phyloP scores from a whole-genome alignment of 2,113 vertebrate genomes.

The Genyomyrus donnyi region DNA sequence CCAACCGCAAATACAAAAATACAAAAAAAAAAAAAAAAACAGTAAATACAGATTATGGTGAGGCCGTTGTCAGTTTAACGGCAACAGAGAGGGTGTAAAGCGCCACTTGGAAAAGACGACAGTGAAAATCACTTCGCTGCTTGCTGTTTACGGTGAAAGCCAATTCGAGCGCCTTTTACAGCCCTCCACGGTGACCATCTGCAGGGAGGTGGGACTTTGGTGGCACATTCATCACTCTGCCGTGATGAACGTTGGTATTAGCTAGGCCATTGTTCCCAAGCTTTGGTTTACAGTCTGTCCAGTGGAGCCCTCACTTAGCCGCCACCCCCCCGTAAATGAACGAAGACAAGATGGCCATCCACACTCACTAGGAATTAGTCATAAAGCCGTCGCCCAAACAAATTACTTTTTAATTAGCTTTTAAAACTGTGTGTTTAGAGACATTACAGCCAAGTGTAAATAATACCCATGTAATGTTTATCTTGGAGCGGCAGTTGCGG shows the following conservation, averaged over 20 bases:
- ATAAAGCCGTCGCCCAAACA: conserved; percentile 75
- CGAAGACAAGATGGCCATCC: conserved; percentile 44
- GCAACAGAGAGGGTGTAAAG: not conserved
- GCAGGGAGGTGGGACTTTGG: too few relatives aligned
- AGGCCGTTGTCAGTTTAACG: not conserved
- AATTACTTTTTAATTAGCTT: conserved; percentile 83
- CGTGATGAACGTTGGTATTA: not conserved
- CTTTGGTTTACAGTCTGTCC: not conserved
- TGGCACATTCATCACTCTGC: not conserved
- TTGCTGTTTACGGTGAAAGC: not conserved
- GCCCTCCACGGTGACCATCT: not conserved
- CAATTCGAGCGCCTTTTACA: not conserved
- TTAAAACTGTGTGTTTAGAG: conserved; percentile 77
- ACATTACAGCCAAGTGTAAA: conserved; percentile 68
- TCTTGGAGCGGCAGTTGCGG: conserved; percentile 71
- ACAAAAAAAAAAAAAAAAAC: not conserved
- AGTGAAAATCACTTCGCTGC: not conserved
- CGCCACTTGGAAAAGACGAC: not conserved
- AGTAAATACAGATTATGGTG: not conserved
- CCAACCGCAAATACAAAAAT: not conserved
- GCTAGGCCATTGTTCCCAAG: not conserved
- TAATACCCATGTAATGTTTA: conserved; percentile 71
- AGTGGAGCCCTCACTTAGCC: not conserved
- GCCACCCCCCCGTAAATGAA: not conserved
- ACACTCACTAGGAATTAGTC: conserved; percentile 64